Evolutionary conservation across 2,113 vertebrate species (phyloP).

Genomic region (Plecturocebus donacophilus): DNA sequence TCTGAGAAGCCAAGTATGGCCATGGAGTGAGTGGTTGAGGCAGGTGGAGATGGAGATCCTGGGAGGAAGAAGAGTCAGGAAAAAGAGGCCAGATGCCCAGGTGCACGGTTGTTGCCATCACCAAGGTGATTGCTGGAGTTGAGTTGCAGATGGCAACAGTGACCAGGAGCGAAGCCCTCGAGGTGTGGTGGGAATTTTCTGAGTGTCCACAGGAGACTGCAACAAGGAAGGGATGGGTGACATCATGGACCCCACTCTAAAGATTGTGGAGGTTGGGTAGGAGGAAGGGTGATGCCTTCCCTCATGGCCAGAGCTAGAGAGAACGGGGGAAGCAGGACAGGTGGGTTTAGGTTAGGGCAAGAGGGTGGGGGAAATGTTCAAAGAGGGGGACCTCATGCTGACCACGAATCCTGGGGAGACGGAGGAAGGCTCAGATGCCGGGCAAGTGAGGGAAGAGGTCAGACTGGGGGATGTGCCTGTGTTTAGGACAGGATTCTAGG

Average conservation of each 20-base stretch:
- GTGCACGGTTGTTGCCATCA: rapidly evolving
- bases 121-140: not conserved
- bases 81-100: not conserved
- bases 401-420: not conserved
- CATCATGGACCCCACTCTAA: not conserved
- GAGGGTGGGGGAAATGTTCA: not conserved
- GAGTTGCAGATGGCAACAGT: not conserved
- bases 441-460: not conserved
- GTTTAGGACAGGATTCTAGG: not conserved
- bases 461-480: too few relatives aligned
- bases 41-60: not conserved
- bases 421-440: too few relatives aligned
- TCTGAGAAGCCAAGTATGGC: not conserved
- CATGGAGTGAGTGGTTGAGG: not conserved
- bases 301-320: too few relatives aligned
- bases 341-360: too few relatives aligned
- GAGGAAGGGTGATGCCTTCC: not conserved
- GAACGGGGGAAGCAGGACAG: too few relatives aligned
- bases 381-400: not conserved
- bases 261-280: not conserved
- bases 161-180: not conserved
- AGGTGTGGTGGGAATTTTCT: not conserved
- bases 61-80: not conserved
- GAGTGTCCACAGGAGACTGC: not conserved
- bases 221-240: not conserved